Evolutionary conservation across 2,797 vertebrate genomes (phyloP).

Genomic region (Chelonia mydas): DNA sequence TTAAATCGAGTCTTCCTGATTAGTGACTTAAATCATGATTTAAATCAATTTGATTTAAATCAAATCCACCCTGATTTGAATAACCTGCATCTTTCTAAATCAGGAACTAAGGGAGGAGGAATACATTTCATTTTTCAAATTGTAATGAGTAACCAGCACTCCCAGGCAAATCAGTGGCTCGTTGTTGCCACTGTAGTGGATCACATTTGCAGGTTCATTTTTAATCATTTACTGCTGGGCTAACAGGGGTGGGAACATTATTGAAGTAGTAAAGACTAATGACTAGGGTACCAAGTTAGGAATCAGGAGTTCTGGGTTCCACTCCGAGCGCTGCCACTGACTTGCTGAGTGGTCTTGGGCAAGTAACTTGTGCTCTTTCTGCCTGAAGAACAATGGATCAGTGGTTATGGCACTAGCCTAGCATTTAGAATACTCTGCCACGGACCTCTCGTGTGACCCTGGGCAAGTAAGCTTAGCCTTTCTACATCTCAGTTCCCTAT

Average conservation of each 20-base stretch:
- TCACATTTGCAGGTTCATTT: neutral
- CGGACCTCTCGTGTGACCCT: slow-evolving; percentile 6
- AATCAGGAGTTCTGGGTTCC: neutral
- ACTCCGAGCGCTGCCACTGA: neutral
- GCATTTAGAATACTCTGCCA: slow-evolving; percentile 14
- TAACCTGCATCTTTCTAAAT: slow-evolving; percentile 56
- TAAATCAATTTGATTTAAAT: too few relatives aligned
- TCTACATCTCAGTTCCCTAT: slow-evolving; percentile 35
- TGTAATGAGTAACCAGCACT: slow-evolving; percentile 33
- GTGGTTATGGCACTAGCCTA: slow-evolving; percentile 26
- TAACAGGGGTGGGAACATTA: neutral
- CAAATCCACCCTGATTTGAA: slow-evolving; percentile 11
- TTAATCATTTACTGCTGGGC: neutral
- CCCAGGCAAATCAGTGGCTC: neutral
- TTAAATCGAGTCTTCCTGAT: too few relatives aligned
- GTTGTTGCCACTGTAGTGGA: neutral
- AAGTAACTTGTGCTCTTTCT: neutral
- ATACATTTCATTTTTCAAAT: slow-evolving; percentile 15
- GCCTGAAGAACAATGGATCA: neutral
- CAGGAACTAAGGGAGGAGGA: slow-evolving; percentile 37
- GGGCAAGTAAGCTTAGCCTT: slow-evolving; percentile 2
- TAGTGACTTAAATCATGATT: too few relatives aligned
- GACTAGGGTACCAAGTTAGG: neutral
- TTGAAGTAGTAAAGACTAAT: neutral
- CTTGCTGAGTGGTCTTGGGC: neutral